Evolutionary conservation across 2,888 invertebrate genomes (phyloP).

Genomic region (Entomobrya proxima): DNA sequence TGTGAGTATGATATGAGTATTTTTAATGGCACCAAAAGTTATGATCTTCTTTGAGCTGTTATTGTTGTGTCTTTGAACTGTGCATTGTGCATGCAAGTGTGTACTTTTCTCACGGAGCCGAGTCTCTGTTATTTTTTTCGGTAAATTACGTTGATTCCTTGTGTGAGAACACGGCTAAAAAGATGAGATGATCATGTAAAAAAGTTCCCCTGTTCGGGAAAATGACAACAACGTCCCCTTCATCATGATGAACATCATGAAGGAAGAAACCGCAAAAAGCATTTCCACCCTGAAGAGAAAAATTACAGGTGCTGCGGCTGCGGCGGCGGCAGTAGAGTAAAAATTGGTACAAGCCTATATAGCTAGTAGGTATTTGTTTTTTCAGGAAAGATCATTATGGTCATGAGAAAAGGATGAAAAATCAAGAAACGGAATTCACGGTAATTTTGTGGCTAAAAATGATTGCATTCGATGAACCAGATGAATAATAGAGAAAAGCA

Average conservation of each 20-base stretch:
- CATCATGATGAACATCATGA: slow-evolving; percentile 38
- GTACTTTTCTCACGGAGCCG: slow-evolving; percentile 18
- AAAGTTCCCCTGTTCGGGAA: slow-evolving; percentile 38
- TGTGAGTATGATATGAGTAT: slow-evolving; percentile 3
- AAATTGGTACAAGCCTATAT: background rate
- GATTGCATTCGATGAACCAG: slow-evolving; percentile 19
- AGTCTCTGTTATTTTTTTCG: background rate
- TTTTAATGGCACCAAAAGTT: slow-evolving; percentile 54
- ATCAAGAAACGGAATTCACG: slow-evolving; percentile 25
- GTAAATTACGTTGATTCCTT: slow-evolving; percentile 28
- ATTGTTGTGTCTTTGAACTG: slow-evolving; percentile 61
- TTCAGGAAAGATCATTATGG: background rate
- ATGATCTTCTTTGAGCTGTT: slow-evolving; percentile 39
- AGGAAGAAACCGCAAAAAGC: slow-evolving; percentile 56
- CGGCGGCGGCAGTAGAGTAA: background rate
- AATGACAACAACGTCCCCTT: slow-evolving; percentile 31
- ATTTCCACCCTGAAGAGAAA: slow-evolving; percentile 36
- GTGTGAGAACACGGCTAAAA: slow-evolving; percentile 33
- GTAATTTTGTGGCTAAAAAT: slow-evolving; percentile 53
- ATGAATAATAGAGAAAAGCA: slow-evolving; percentile 37
- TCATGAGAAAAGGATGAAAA: slow-evolving; percentile 10
- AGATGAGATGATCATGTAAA: slow-evolving; percentile 17
- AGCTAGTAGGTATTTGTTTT: slow-evolving; percentile 5
- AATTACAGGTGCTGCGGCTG: slow-evolving; percentile 46
- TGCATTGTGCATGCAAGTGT: slow-evolving; percentile 32